phyloP scores from a whole-genome alignment of 2,888 invertebrate species.

The Cantharis flavilabris region DNA sequence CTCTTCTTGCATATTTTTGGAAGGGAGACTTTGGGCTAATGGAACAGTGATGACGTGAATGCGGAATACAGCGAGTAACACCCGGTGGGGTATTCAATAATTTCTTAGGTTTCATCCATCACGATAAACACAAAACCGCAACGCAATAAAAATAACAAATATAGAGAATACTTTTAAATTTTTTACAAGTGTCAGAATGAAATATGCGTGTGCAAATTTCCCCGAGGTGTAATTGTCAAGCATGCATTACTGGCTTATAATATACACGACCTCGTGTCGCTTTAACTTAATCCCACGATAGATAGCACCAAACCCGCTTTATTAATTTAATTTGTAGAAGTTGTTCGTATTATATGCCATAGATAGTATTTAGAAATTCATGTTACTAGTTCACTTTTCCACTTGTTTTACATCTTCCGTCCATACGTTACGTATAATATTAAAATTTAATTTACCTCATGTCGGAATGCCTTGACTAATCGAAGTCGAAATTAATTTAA shows the following conservation, averaged over 20 bases:
- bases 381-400: conserved; percentile 10
- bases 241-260: conserved; percentile 44
- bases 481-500: neutral
- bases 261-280: conserved; percentile 36
- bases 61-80: neutral
- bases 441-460: neutral
- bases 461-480: neutral
- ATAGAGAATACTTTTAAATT: conserved; percentile 21
- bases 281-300: conserved; percentile 35
- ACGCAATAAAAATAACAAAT: conserved; percentile 12
- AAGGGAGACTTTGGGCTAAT: neutral
- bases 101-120: neutral
- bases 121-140: conserved; percentile 7
- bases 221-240: conserved; percentile 41
- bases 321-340: conserved; percentile 35
- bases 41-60: neutral
- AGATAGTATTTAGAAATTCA: conserved; percentile 27
- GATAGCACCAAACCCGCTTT: conserved; percentile 34
- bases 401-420: conserved; percentile 3
- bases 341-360: conserved; percentile 26
- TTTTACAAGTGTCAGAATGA: conserved; percentile 34
- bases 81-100: neutral
- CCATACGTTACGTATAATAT: neutral
- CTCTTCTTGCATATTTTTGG: neutral
- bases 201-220: conserved; percentile 39